Evolutionary conservation across 2,113 vertebrate genomes (phyloP).

Genomic region (Mus musculus): GRCm39 chr2:166017001-166017500

Average conservation of each 20-base stretch:
- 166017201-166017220: not conserved
- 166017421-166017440: not conserved
- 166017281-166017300: not conserved
- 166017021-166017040: not conserved
- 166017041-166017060: not conserved
- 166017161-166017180: not conserved
- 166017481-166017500: not conserved
- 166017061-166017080: not conserved
- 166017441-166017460: not conserved
- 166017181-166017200: slow-evolving; percentile 1
- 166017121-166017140: not conserved
- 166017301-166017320: not conserved
- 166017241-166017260: not conserved
- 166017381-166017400: not conserved
- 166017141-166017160: not conserved
- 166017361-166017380: not conserved
- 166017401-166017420: not conserved
- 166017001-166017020: too few species aligned
- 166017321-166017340: not conserved
- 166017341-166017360: not conserved
- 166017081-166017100: not conserved
- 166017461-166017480: not conserved
- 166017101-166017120: not conserved
- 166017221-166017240: not conserved
- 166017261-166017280: not conserved